A percentile compares a stretch with the other conserved stretches of the same genome.
Evolutionary conservation across 2,113 vertebrate species (phyloP).

Genomic region (Pygoscelis antarcticus): DNA sequence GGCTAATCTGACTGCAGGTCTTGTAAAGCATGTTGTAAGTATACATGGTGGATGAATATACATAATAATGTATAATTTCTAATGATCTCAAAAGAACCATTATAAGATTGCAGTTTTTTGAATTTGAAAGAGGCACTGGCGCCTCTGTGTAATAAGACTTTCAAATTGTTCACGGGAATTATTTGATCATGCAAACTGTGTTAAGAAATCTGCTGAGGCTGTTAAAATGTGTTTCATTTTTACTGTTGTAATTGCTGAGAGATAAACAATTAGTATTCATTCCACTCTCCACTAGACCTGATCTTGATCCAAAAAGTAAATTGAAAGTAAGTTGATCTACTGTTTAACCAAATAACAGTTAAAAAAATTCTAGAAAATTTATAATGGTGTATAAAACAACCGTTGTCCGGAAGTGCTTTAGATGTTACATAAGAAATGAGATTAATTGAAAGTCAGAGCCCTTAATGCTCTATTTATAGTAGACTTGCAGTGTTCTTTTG

Average conservation of each 20-base stretch:
- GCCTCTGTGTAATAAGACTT: neutral
- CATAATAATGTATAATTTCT: neutral
- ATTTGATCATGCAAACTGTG: neutral
- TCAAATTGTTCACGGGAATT: neutral
- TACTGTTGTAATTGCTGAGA: slow-evolving; percentile 14
- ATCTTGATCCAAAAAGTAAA: slow-evolving; percentile 36
- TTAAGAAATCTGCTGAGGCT: slow-evolving; percentile 31
- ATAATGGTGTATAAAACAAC: neutral
- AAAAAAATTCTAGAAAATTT: slow-evolving; percentile 3
- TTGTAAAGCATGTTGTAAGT: neutral
- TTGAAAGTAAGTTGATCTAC: neutral
- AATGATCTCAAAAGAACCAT: neutral
- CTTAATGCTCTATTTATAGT: neutral
- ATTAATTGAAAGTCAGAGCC: neutral
- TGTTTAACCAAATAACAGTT: slow-evolving; percentile 18
- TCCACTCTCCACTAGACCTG: neutral
- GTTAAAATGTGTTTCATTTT: slow-evolving; percentile 33
- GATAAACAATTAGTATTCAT: slow-evolving; percentile 37
- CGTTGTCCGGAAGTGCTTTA: neutral
- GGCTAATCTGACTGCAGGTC: neutral
- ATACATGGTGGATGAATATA: neutral
- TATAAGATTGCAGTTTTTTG: neutral
- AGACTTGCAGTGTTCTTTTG: neutral
- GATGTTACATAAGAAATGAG: neutral
- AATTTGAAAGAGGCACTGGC: neutral